Percentiles rank a stretch among this genome's conserved stretches.
Evolutionary conservation across 2,113 vertebrate species (phyloP).

Genomic region (Rhabdornis inornatus): DNA sequence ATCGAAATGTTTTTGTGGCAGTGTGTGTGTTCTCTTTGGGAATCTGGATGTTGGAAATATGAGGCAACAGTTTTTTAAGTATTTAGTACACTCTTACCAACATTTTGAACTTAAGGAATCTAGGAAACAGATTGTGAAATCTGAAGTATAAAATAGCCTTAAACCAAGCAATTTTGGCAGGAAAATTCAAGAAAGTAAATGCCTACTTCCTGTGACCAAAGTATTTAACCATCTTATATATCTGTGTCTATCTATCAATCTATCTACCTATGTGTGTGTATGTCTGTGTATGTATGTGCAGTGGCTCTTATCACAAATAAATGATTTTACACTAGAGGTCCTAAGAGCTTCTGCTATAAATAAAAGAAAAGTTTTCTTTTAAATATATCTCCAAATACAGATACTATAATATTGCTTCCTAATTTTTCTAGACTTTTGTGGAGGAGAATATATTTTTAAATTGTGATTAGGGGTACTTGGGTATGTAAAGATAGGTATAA

Average conservation of each 20-base stretch:
- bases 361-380: background rate
- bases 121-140: background rate
- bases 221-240: background rate
- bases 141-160: background rate
- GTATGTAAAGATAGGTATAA: background rate
- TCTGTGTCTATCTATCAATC: background rate
- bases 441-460: background rate
- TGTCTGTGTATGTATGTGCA: background rate
- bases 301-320: background rate
- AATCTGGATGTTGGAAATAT: background rate
- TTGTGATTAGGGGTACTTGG: background rate
- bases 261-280: background rate
- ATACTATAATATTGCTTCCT: background rate
- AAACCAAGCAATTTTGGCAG: background rate
- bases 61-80: background rate
- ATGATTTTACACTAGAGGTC: background rate
- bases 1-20: background rate
- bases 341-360: background rate
- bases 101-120: background rate
- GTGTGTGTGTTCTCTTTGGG: background rate
- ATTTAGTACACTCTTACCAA: background rate
- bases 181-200: background rate
- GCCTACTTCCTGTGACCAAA: background rate
- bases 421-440: background rate
- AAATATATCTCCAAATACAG: background rate